Evolutionary conservation across 1,140 invertebrate genomes (phyloP), one percentile per base, ranked within the genome.

Genomic region (Propsilocerus akamusi): DNA sequence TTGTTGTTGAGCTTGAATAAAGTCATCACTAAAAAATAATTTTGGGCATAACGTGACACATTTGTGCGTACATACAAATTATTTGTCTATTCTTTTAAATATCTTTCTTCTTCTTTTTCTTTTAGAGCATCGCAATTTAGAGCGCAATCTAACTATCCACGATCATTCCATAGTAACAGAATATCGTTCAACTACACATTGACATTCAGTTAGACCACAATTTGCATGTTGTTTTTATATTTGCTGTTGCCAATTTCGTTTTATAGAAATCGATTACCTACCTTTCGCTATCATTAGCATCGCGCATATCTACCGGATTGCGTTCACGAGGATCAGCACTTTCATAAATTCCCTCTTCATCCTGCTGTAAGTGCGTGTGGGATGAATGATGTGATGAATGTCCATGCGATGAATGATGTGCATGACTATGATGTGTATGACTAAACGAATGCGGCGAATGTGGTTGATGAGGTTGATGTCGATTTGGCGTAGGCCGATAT

Each of bases 1-100:
- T 76, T 81, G 81, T 81, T 81, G 82, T 81, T 85, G 82, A 83
- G 84, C 83, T 83, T 86, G 83, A 83, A 86, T 84, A 82, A 86
- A 86, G 78, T 85, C 82, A 83, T 86, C 83, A 84, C 83, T 86
- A 81, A 76, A 85, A 83, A 83, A 81, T 79, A 80, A 80, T 76
- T 62, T 59, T 65, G 63, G 57, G 60, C 65, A 63, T 57, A 60
- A 63, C 60, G 62, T 57, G 58, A 60, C 56, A 65, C 59, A 63
- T 49, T 46, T 32, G 24, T 30, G 51, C 22, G 50, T 7, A 37
- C 17, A 28, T 48, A 22, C 25, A 48, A 25, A 37, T 41, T 37
- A 24, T 10, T 52, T 17, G 46, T 37, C 32, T 28, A 37, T 25
- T 37, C 32, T 26, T 26, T 46, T 20, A 20, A 20, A 23, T 8